Evolutionary conservation across 2,113 vertebrate genomes (phyloP).

Genomic region (Psophia crepitans): DNA sequence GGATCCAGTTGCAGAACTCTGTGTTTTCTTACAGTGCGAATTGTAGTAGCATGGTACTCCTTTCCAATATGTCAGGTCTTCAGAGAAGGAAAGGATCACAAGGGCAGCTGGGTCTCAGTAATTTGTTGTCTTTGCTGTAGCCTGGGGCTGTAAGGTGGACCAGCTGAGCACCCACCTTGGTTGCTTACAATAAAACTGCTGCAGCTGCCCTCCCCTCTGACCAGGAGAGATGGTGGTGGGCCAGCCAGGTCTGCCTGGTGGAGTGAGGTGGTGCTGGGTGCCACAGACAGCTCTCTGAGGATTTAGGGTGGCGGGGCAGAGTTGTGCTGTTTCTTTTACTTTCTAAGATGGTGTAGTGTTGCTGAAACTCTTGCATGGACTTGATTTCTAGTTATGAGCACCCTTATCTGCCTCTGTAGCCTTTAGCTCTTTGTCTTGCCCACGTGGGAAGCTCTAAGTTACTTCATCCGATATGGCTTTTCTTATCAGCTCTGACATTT

Average conservation of each 20-base stretch:
- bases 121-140: neutral
- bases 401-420: slow-evolving; percentile 11
- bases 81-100: neutral
- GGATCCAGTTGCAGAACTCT: neutral
- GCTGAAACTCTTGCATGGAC: neutral
- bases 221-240: neutral
- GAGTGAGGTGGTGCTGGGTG: neutral
- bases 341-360: neutral
- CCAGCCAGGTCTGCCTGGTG: neutral
- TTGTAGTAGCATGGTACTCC: neutral
- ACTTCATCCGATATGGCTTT: neutral
- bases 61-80: neutral
- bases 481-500: slow-evolving; percentile 19
- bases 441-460: neutral
- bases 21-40: neutral
- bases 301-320: neutral
- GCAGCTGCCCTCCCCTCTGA: neutral
- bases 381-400: slow-evolving; percentile 28
- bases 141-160: neutral
- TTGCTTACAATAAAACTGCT: neutral
- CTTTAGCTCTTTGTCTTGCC: slow-evolving; percentile 23
- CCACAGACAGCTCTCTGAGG: neutral
- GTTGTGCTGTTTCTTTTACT: neutral
- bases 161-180: fast-evolving
- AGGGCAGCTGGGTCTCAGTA: neutral